Conservation (phyloP, 2,888 invertebrate species). For the Hyposoter didymator region DNA sequence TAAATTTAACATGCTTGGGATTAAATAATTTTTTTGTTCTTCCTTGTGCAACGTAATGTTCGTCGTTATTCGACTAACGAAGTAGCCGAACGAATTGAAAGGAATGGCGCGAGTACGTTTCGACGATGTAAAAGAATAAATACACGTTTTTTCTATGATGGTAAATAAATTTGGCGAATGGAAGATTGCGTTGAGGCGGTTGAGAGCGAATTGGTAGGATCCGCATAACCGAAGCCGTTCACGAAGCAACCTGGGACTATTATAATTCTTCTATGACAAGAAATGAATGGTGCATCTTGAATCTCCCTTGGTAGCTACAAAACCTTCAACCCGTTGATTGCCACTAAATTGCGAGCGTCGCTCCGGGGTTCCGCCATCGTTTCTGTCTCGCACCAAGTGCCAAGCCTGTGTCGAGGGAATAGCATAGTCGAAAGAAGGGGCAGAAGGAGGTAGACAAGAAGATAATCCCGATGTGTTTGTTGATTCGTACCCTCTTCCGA, state of each 20-base stretch:
- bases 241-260: conserved; percentile 67
- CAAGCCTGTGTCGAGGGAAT: conserved; percentile 62
- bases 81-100: background rate
- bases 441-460: conserved; percentile 66
- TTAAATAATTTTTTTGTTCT: background rate
- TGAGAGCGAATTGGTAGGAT: conserved; percentile 36
- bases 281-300: conserved; percentile 80
- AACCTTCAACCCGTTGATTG: conserved; percentile 83
- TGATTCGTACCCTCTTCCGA: conserved; percentile 70
- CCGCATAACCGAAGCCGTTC: background rate
- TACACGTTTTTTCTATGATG: background rate
- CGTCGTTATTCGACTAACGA: conserved; percentile 1
- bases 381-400: conserved; percentile 58
- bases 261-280: conserved; percentile 81
- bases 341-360: conserved; percentile 81
- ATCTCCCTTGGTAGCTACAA: conserved; percentile 82
- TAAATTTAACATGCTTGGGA: background rate
- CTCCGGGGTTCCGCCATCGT: conserved; percentile 55
- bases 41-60: background rate
- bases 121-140: background rate
- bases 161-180: conserved; percentile 11
- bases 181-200: conserved; percentile 11
- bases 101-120: background rate
- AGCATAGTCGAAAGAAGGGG: conserved; percentile 52
- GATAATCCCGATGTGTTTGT: conserved; percentile 73